phyloP scores from a whole-genome alignment of 2,888 invertebrate species.

The Erebia ligea region DNA sequence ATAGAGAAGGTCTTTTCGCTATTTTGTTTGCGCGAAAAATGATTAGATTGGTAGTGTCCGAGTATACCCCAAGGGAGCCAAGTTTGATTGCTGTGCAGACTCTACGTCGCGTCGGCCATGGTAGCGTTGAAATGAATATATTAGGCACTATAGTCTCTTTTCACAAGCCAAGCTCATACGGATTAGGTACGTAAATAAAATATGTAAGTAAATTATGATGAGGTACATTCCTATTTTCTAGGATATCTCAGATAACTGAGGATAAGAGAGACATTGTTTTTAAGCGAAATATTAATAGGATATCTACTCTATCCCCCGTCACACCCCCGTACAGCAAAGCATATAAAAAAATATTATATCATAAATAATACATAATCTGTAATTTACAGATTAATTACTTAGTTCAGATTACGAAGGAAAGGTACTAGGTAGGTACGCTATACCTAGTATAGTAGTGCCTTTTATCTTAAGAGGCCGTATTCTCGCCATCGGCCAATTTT shows the following conservation, averaged over 20 bases:
- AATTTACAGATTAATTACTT: background rate
- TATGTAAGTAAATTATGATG: constrained; percentile 13
- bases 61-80: constrained; percentile 63
- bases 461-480: too few species aligned
- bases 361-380: background rate
- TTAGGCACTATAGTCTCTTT: constrained; percentile 52
- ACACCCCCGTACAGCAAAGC: too few species aligned
- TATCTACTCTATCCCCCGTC: too few species aligned
- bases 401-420: background rate
- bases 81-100: constrained; percentile 77
- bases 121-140: constrained; percentile 76
- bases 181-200: constrained; percentile 29
- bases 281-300: too few species aligned
- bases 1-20: constrained; percentile 68
- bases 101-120: constrained; percentile 65
- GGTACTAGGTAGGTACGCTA: background rate
- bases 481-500: too few species aligned
- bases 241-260: background rate
- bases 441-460: background rate
- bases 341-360: too few species aligned
- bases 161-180: constrained; percentile 38
- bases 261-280: too few species aligned
- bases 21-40: constrained; percentile 72
- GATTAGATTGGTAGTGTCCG: constrained; percentile 73
- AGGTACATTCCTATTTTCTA: background rate